Evolutionary conservation across 1,140 invertebrate species (phyloP).

Genomic region (Orussus abietinus): DNA sequence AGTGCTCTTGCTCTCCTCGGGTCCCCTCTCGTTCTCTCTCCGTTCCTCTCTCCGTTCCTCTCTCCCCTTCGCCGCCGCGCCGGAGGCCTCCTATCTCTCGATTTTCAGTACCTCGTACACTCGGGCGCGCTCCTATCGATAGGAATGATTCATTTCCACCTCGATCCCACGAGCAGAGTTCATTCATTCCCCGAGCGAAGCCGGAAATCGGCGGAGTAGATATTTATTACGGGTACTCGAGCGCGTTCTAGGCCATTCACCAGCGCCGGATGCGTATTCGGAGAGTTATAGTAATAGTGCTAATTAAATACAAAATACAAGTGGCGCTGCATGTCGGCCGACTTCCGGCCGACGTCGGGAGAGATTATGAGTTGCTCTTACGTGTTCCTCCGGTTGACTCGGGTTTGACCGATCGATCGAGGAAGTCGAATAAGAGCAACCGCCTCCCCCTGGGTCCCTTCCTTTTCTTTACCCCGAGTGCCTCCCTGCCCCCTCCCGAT

Average conservation of each 20-base stretch:
- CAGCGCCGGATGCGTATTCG: slow-evolving; percentile 17
- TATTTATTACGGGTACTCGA: slow-evolving; percentile 22
- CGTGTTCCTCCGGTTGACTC: no score
- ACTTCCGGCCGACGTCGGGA: no score
- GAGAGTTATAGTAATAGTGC: slow-evolving; percentile 24
- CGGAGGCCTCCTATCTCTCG: no score
- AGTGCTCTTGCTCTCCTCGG: slow-evolving; percentile 7
- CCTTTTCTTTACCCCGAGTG: no score
- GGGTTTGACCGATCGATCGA: no score
- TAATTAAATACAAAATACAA: slow-evolving; percentile 41
- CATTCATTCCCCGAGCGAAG: slow-evolving; percentile 16
- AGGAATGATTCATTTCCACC: no score
- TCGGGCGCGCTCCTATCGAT: no score
- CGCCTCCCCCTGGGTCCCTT: no score
- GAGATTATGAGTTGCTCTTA: no score
- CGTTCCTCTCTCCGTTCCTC: slow-evolving; percentile 1
- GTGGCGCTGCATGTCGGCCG: slow-evolving; percentile 26
- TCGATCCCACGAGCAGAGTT: slow-evolving; percentile 12
- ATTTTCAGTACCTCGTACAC: no score
- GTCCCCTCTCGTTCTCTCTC: slow-evolving; percentile 7
- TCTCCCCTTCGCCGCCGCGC: slow-evolving; percentile 1
- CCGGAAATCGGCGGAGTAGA: slow-evolving; percentile 26
- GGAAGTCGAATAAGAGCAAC: no score
- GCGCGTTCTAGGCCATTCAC: slow-evolving; percentile 21
- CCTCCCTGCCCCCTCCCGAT: no score